phyloP scores from a whole-genome alignment of 2,113 vertebrate genomes.

The Todiramphus saurophagus region DNA sequence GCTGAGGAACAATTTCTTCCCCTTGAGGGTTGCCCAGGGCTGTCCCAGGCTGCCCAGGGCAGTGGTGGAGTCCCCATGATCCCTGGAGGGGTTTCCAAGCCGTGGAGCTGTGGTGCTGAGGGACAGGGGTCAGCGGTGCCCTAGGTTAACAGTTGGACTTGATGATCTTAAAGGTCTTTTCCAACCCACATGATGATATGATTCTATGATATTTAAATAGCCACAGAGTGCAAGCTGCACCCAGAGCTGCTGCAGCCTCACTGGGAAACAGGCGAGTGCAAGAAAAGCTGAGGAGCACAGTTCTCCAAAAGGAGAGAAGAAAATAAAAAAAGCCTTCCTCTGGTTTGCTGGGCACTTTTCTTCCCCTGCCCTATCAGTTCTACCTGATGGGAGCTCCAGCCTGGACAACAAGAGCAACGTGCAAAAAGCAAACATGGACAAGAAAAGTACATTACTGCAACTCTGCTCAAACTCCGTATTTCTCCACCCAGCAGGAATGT shows the following conservation, averaged over 20 bases:
- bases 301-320: not conserved
- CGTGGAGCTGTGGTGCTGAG: too few relatives aligned
- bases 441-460: not conserved
- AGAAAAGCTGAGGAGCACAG: not conserved
- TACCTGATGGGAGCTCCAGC: not conserved
- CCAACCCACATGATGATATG: too few relatives aligned
- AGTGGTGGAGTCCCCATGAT: too few relatives aligned
- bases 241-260: not conserved
- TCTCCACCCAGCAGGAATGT: not conserved
- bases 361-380: not conserved
- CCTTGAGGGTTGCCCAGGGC: too few relatives aligned
- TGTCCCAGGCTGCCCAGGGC: too few relatives aligned
- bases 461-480: not conserved
- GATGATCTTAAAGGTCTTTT: too few relatives aligned
- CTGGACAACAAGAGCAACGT: accelerated
- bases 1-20: too few relatives aligned
- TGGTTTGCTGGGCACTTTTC: not conserved
- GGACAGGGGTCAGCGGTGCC: too few relatives aligned
- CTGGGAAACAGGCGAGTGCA: not conserved
- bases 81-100: too few relatives aligned
- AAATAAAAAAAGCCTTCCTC: not conserved
- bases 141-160: too few relatives aligned
- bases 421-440: not conserved
- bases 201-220: accelerated
- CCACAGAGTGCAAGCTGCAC: accelerated